These are phyloP conservation scores for Nesogale talazaci DNA, from an alignment of 2,113 vertebrate genomes.

Conservation along the genomic window DNA sequence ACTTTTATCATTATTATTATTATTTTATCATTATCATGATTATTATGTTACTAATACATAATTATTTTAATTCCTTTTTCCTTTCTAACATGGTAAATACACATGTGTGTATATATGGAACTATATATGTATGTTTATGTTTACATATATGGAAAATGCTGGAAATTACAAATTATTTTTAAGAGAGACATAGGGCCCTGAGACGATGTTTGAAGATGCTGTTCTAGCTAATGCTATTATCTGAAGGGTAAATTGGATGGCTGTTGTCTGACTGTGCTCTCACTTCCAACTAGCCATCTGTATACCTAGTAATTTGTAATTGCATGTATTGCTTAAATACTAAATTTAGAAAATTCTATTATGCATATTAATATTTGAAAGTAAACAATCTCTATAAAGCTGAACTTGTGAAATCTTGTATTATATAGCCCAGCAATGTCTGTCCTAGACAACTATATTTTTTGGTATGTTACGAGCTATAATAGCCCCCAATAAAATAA, in stretches of 20 bases:
- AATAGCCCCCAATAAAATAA: no score
- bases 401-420: slow-evolving; percentile 38
- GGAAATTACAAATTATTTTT: neutral
- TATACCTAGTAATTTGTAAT: neutral
- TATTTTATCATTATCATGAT: neutral
- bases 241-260: neutral
- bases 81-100: slow-evolving; percentile 13
- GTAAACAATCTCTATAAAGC: neutral
- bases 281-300: neutral
- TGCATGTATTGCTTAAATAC: neutral
- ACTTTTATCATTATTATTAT: neutral
- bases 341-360: slow-evolving; percentile 11
- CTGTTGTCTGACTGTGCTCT: neutral
- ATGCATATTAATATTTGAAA: neutral
- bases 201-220: neutral
- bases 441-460: neutral
- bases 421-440: neutral
- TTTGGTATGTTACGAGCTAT: neutral
- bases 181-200: neutral
- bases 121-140: neutral
- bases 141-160: neutral
- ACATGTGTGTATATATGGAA: neutral
- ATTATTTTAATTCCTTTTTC: slow-evolving; percentile 12
- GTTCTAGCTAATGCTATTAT: neutral
- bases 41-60: slow-evolving; percentile 1